A percentile compares a stretch with the other conserved stretches of the same genome.
Evolutionary conservation across 2,113 vertebrate genomes (phyloP).

Genomic region (Canis aureus): DNA sequence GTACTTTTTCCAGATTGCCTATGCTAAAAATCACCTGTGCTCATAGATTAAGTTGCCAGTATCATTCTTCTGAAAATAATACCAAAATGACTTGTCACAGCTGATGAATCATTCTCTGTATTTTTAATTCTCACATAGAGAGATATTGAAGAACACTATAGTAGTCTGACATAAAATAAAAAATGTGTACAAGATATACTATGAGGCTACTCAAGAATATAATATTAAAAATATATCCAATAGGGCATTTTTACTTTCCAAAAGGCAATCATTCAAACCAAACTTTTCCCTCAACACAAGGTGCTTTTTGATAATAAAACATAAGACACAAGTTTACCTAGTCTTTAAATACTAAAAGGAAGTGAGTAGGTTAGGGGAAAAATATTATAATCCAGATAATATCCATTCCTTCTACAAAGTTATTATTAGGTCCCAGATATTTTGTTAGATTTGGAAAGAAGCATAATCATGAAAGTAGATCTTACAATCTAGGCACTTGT

Average conservation of each 20-base stretch:
- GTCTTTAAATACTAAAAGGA: neutral
- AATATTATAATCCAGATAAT: neutral
- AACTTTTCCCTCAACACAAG: neutral
- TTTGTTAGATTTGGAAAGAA: neutral
- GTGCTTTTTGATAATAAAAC: neutral
- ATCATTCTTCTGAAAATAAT: neutral
- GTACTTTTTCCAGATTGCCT: neutral
- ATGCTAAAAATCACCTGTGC: neutral
- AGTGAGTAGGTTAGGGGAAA: neutral
- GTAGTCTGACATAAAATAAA: neutral
- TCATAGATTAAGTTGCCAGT: neutral
- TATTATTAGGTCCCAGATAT: neutral
- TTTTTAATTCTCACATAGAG: slow-evolving; percentile 3
- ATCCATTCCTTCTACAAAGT: neutral
- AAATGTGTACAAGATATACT: neutral
- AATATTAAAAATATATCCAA: neutral
- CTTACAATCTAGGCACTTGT: neutral
- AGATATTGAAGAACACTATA: neutral
- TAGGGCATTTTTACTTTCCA: neutral
- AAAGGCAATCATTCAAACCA: neutral
- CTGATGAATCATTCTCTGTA: neutral
- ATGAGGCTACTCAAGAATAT: neutral
- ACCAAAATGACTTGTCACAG: slow-evolving; percentile 24
- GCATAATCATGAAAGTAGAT: neutral
- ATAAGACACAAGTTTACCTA: neutral